Conservation (phyloP, 1,140 invertebrate genomes). For the Zeugodacus cucurbitae region DNA sequence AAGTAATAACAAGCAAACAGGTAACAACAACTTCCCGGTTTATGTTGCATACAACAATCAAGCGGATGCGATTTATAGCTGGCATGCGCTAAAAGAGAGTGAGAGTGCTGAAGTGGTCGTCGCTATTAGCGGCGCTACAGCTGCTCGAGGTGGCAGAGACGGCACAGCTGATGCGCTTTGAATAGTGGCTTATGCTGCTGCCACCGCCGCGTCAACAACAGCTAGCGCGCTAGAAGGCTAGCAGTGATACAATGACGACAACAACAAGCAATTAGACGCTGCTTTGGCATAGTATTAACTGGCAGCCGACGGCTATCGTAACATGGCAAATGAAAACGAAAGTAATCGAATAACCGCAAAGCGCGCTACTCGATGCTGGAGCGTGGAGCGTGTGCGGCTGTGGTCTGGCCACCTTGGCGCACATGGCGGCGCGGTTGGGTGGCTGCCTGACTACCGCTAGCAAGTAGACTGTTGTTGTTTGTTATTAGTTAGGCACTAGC, state of each 20-base stretch:
- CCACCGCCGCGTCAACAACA: not conserved
- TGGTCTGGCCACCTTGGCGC: not conserved
- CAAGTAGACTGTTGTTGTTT: too few relatives aligned
- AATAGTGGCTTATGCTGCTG: not conserved
- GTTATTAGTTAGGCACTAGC: not conserved
- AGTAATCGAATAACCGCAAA: slow-evolving; percentile 16
- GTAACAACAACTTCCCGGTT: slow-evolving; percentile 37
- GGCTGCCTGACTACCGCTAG: not conserved
- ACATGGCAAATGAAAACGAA: slow-evolving; percentile 27
- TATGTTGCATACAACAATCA: slow-evolving; percentile 28
- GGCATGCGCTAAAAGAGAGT: slow-evolving; percentile 9
- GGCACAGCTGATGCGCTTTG: not conserved
- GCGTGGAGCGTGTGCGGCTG: not conserved
- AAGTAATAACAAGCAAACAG: not conserved
- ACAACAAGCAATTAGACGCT: slow-evolving; percentile 15
- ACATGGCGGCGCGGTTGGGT: not conserved
- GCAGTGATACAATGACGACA: not conserved
- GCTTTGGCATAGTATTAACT: not conserved
- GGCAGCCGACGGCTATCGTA: not conserved
- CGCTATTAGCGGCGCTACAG: not conserved
- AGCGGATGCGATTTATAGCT: slow-evolving; percentile 25
- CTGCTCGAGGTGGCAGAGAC: not conserved
- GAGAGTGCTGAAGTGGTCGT: not conserved
- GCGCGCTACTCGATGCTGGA: not conserved
- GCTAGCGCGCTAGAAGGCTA: not conserved